Evolutionary conservation across 2,113 vertebrate species (phyloP).

Genomic region (Apaloderma vittatum): DNA sequence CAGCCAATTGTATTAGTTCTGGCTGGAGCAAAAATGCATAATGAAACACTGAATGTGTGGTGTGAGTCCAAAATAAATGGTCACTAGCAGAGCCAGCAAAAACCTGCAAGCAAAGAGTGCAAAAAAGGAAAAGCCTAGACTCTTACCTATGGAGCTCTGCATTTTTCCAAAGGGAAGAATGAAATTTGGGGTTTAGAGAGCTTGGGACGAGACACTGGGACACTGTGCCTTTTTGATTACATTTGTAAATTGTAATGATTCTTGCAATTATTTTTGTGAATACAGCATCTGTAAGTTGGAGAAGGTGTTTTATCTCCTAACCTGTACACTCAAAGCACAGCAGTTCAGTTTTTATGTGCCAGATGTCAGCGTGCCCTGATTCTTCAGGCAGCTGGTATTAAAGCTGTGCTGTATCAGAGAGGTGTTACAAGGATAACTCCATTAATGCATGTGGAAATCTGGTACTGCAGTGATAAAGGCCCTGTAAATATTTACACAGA

Average conservation of each 20-base stretch:
- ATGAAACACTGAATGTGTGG: constrained; percentile 43
- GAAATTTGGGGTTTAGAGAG: neutral
- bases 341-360: constrained; percentile 16
- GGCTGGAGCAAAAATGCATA: constrained; percentile 38
- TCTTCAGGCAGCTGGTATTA: constrained; percentile 34
- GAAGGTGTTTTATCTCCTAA: constrained; percentile 48
- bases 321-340: neutral
- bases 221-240: neutral
- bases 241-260: constrained; percentile 1
- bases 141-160: neutral
- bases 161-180: neutral
- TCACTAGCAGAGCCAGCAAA: constrained; percentile 50
- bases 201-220: neutral
- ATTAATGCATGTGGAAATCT: constrained; percentile 11
- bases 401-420: constrained; percentile 1
- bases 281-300: neutral
- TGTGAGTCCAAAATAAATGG: constrained; percentile 60
- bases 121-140: neutral
- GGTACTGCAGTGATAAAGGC: constrained; percentile 25
- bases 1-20: constrained; percentile 55
- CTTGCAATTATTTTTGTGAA: neutral
- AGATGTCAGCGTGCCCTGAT: constrained; percentile 20
- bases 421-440: constrained; percentile 30
- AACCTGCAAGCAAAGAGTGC: neutral
- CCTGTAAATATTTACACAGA: constrained; percentile 66